Percentiles rank a stretch among this genome's conserved stretches.
These are phyloP conservation scores for Myiotriccus ornatus DNA, from an alignment of 2,797 vertebrate genomes.

Conservation along the genomic window DNA sequence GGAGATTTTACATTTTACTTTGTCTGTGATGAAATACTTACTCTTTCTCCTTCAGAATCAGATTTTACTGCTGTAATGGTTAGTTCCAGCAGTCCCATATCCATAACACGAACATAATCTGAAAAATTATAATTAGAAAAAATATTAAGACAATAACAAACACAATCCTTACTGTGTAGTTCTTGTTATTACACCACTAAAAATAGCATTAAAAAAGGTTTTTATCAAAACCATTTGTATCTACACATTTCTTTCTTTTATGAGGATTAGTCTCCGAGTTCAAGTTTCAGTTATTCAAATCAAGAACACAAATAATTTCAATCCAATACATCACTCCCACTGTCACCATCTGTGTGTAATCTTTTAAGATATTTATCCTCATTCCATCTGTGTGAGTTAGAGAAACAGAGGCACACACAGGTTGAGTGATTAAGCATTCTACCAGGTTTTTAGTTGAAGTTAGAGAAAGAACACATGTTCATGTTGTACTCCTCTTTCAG, in stretches of 20 bases:
- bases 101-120: slow-evolving; percentile 98
- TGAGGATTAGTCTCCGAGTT: not conserved
- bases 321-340: not conserved
- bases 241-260: not conserved
- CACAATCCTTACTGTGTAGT: not conserved
- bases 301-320: not conserved
- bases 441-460: not conserved
- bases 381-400: not conserved
- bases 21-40: slow-evolving; percentile 65
- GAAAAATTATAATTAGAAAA: not conserved
- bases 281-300: not conserved
- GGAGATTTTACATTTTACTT: not conserved
- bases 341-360: not conserved
- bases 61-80: slow-evolving; percentile 92
- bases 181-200: not conserved
- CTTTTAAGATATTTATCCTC: not conserved
- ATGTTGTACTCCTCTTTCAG: not conserved
- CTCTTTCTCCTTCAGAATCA: slow-evolving; percentile 84
- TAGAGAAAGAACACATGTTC: not conserved
- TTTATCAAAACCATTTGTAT: not conserved
- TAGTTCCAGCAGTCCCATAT: slow-evolving; percentile 94
- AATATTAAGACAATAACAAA: not conserved
- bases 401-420: not conserved
- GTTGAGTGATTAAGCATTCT: not conserved
- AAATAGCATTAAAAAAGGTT: not conserved